Base-by-base conservation (phyloP, 2,797 vertebrate species). In the Mionectes olivaceus region DNA sequence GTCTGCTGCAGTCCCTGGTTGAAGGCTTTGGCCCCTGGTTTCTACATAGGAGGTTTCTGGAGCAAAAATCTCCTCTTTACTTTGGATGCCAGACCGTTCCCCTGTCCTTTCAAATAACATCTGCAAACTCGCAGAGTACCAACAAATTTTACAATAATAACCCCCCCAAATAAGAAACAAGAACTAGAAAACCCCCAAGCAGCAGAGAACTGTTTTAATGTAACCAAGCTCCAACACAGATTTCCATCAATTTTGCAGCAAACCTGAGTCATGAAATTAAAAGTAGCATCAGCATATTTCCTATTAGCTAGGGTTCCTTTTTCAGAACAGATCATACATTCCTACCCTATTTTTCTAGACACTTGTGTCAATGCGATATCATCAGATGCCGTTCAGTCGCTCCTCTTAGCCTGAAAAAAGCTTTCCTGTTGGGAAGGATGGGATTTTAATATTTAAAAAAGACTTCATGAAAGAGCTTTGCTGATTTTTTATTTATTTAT, bases 241-340 rank as follows among this genome's bases (percentile, higher is more conserved):
- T 90, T 91, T 82, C 90, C 69, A 96, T 91, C 92, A 89, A 87
- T 95, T 95, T 43, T 95, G 84, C 86, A 94, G 91, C 53, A 77
- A 96, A 94, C 94, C 93, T 95, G 94, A 96, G 82, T 94, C 94
- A 93, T 94, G 93, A 94, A 94, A 94, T 95, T 97, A 94, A 95
- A 95, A 93, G 93, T 80, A 96, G 87, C 91, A 95, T 91, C 91
- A 96, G 94, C 94, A 50, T 73, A 93, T 96, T 96, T 87, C 70
- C 77, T 91, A 95, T 95, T 88, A 96, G 90, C 90, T 56, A 83
- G 41, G 75, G 80, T 13, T 94, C 76, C 95, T 90, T 94, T 93
- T 91, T 91, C 87, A 73, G 96, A 95, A 92, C 87, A 91, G 89
- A 94, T 95, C 95, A 96, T 33, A 87, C 81, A 13, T 85, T 86